Percentiles rank a stretch among this genome's conserved stretches.
Conservation (phyloP, 2,113 vertebrate species). For the Diphyllodes magnificus region DNA sequence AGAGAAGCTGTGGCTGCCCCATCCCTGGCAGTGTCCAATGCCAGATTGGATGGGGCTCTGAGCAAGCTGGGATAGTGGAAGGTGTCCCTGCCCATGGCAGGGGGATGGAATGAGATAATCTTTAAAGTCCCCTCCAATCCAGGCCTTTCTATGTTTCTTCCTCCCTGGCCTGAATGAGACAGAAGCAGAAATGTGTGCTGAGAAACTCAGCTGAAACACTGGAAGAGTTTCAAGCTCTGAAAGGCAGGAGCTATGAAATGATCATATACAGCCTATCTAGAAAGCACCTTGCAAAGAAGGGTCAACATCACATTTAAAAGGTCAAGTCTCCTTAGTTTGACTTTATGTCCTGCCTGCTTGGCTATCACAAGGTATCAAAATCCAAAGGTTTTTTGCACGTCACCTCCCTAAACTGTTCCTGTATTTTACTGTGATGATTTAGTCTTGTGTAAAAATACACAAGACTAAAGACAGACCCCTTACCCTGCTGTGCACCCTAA, state of each 20-base stretch:
- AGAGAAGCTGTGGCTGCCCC: neutral
- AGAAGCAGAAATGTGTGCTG: neutral
- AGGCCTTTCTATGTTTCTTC: neutral
- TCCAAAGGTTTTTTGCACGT: neutral
- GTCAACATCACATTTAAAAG: neutral
- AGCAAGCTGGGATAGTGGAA: neutral
- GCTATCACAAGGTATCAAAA: neutral
- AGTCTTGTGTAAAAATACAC: neutral
- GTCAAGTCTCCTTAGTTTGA: neutral
- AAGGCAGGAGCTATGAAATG: neutral
- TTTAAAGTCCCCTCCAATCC: neutral
- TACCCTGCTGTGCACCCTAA: neutral
- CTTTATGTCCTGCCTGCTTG: neutral
- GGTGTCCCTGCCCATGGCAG: neutral
- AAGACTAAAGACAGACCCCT: neutral
- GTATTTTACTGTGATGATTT: neutral
- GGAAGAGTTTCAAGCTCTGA: neutral
- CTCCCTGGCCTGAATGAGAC: neutral
- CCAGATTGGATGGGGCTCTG: accelerated
- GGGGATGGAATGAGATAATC: accelerated
- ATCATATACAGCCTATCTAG: neutral
- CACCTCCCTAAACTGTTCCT: neutral
- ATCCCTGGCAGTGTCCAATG: neutral
- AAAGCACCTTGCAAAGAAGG: neutral
- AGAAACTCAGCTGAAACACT: neutral